A percentile compares a stretch with the other conserved stretches of the same genome.
Conservation (phyloP, 1,140 invertebrate genomes). For the Artemia franciscana region DNA sequence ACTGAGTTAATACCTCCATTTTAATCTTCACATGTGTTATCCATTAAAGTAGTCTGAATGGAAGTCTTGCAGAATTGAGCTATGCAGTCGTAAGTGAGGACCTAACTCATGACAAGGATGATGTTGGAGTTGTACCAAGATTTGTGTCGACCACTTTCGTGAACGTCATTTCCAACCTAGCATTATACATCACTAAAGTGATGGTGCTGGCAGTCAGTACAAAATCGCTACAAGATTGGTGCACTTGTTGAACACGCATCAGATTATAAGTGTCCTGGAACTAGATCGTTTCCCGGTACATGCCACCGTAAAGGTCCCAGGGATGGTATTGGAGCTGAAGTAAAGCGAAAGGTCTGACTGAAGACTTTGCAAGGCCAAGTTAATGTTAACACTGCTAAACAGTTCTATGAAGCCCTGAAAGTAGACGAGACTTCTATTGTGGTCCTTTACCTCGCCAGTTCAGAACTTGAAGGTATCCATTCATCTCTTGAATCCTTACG, state of each 20-base stretch:
- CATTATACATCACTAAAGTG: background rate
- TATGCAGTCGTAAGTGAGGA: background rate
- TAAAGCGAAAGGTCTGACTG: too few relatives aligned
- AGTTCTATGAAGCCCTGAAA: too few relatives aligned
- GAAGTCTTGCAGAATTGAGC: background rate
- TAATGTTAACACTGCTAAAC: too few relatives aligned
- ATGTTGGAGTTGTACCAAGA: background rate
- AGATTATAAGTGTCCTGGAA: background rate
- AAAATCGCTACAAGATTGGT: background rate
- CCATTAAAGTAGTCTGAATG: background rate
- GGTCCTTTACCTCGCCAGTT: too few relatives aligned
- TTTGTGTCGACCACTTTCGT: background rate
- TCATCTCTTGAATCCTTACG: too few relatives aligned
- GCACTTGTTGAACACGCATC: background rate
- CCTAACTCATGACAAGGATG: background rate
- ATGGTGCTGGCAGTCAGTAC: background rate
- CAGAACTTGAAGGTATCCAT: too few relatives aligned
- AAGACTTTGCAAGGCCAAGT: too few relatives aligned
- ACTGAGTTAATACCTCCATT: too few relatives aligned
- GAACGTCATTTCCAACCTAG: background rate
- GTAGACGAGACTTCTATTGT: too few relatives aligned
- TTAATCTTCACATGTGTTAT: background rate
- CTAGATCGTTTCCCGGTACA: background rate
- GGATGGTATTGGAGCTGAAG: too few relatives aligned
- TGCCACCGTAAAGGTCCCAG: too few relatives aligned